A percentile compares a stretch with the other conserved stretches of the same genome.
These are phyloP conservation scores for Lissocephala sabroskyi DNA, from an alignment of 2,888 invertebrate genomes.

Conservation along the genomic window DNA sequence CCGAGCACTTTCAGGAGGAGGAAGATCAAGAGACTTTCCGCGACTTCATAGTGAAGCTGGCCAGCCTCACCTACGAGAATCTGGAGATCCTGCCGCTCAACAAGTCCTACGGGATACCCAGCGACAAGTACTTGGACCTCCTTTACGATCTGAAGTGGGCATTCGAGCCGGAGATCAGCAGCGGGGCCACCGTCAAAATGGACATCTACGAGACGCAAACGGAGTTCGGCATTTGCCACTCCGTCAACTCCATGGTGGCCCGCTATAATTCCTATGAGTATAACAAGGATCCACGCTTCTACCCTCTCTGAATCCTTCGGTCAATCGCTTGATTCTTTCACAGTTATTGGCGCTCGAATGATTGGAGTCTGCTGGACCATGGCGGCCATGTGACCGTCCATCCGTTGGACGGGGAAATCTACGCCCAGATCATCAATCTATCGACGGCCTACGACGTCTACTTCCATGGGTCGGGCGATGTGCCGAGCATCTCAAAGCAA, in stretches of 20 bases:
- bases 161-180: slow-evolving; percentile 76
- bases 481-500: slow-evolving; percentile 79
- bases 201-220: slow-evolving; percentile 77
- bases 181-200: slow-evolving; percentile 74
- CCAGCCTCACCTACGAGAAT: slow-evolving; percentile 76
- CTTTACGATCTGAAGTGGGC: slow-evolving; percentile 73
- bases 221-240: slow-evolving; percentile 81
- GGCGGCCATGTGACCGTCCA: slow-evolving; percentile 75
- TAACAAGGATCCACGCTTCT: neutral
- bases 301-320: too few species aligned
- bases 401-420: slow-evolving; percentile 83
- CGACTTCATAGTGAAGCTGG: slow-evolving; percentile 75
- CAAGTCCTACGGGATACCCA: slow-evolving; percentile 72
- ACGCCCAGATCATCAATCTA: slow-evolving; percentile 81
- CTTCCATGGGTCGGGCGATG: slow-evolving; percentile 80
- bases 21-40: slow-evolving; percentile 75
- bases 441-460: slow-evolving; percentile 79
- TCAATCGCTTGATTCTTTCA: too few species aligned
- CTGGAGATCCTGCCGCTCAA: slow-evolving; percentile 76
- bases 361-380: slow-evolving; percentile 74
- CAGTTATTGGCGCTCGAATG: slow-evolving; percentile 76
- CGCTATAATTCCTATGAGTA: slow-evolving; percentile 70
- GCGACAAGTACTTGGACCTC: slow-evolving; percentile 76
- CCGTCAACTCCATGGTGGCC: slow-evolving; percentile 79
- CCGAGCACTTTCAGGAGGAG: slow-evolving; percentile 64